phyloP scores from a whole-genome alignment of 2,888 invertebrate species.

The Sesia bembeciformis region DNA sequence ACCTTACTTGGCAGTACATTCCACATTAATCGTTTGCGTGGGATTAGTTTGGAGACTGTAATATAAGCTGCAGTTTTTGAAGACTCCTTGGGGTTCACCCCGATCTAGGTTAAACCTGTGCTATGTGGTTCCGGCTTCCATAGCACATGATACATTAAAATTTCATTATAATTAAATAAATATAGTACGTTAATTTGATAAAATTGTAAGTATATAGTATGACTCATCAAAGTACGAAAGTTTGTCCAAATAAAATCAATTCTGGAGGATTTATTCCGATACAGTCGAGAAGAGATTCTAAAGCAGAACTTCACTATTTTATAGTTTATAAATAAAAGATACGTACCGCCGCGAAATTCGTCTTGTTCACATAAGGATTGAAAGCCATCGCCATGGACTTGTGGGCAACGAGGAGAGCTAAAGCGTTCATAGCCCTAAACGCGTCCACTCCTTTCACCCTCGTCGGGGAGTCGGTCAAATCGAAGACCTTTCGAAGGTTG shows the following conservation, averaged over 20 bases:
- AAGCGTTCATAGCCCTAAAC: slow-evolving; percentile 67
- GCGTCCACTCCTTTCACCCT: slow-evolving; percentile 70
- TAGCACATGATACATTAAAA: no score
- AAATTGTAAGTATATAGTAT: neutral
- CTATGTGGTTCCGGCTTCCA: no score
- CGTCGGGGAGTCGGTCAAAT: slow-evolving; percentile 44
- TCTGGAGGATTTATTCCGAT: neutral
- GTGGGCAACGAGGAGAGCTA: slow-evolving; percentile 71
- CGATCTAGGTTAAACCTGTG: no score
- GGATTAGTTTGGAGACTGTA: no score
- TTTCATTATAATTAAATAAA: no score
- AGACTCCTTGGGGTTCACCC: no score
- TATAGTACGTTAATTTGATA: neutral
- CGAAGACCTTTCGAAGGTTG: slow-evolving; percentile 58
- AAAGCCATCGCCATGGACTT: slow-evolving; percentile 76
- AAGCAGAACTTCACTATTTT: neutral
- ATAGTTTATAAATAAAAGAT: slow-evolving; percentile 1
- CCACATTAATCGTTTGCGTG: no score
- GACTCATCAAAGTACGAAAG: neutral
- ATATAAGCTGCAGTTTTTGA: no score
- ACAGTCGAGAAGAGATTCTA: neutral
- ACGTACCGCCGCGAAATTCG: slow-evolving; percentile 67
- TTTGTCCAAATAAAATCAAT: neutral
- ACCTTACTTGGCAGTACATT: no score
- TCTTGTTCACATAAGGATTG: slow-evolving; percentile 73